A percentile compares a stretch with the other conserved stretches of the same genome.
phyloP scores from a whole-genome alignment of 2,113 vertebrate genomes.

The Chaetops frenatus region DNA sequence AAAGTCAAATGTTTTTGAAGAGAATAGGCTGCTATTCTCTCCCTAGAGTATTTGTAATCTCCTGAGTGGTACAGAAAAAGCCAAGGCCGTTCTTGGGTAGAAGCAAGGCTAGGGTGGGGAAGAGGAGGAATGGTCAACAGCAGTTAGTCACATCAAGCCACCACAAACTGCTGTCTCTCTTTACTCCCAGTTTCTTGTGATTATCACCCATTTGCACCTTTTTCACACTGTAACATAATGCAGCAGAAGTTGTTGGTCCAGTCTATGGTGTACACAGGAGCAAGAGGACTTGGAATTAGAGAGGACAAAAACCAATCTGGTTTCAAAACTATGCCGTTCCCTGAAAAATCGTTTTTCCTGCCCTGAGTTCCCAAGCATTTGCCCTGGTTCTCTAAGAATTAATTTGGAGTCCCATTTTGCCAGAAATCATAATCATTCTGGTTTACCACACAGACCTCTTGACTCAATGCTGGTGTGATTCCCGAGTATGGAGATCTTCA shows the following conservation, averaged over 20 bases:
- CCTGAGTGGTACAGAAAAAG: neutral
- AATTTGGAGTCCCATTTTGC: neutral
- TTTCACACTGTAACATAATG: neutral
- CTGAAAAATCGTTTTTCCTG: neutral
- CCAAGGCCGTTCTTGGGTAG: neutral
- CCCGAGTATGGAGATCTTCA: neutral
- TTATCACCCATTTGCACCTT: neutral
- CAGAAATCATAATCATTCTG: neutral
- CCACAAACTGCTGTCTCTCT: neutral
- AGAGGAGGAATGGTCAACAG: neutral
- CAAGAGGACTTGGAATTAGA: neutral
- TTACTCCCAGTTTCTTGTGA: neutral
- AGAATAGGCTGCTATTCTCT: neutral
- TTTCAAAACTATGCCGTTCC: neutral
- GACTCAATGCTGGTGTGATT: constrained; percentile 19
- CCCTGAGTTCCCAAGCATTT: neutral
- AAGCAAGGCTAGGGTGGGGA: neutral
- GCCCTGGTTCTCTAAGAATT: neutral
- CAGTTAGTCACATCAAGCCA: neutral
- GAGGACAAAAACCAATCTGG: neutral
- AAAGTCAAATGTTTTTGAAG: neutral
- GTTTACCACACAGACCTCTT: constrained; percentile 23
- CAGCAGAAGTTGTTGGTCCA: neutral
- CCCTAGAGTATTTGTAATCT: neutral
- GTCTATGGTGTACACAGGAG: neutral